Percentiles rank a stretch among this genome's conserved stretches.
Conservation (phyloP, 2,888 invertebrate genomes). For the Fabriciana adippe region DNA sequence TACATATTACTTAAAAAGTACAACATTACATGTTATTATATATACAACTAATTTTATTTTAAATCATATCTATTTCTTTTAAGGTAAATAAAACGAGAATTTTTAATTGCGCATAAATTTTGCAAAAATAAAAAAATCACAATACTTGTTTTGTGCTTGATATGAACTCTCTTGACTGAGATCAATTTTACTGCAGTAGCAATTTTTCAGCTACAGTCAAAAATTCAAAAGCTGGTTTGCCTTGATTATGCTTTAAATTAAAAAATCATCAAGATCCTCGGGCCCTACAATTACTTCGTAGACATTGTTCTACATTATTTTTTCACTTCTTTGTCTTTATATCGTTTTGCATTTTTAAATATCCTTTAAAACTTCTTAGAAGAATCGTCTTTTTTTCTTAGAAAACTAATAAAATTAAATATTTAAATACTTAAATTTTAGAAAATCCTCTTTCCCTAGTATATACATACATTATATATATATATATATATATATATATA, state of each 20-base stretch:
- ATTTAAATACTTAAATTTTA: no score
- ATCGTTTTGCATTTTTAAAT: conserved; percentile 6
- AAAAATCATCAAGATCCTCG: conserved; percentile 22
- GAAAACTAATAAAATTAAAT: background rate
- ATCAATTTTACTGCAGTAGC: conserved; percentile 22
- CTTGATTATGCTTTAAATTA: conserved; percentile 20
- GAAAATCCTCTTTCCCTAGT: no score
- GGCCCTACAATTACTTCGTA: conserved; percentile 18
- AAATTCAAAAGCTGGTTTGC: conserved; percentile 16
- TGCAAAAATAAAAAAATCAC: background rate
- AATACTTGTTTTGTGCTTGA: no score
- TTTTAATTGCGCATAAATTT: no score
- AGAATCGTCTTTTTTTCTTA: background rate
- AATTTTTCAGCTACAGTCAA: conserved; percentile 21
- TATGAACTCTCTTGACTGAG: conserved; percentile 30
- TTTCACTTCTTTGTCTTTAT: conserved; percentile 9
- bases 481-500: no score
- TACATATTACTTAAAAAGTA: no score
- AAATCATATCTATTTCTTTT: no score
- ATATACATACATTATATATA: no score
- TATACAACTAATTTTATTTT: no score
- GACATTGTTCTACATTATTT: conserved; percentile 21
- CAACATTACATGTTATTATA: no score
- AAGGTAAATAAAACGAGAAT: no score
- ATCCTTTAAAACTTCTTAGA: conserved; percentile 1